Percentiles rank a stretch among this genome's conserved stretches.
Evolutionary conservation across 2,888 invertebrate species (phyloP).

Genomic region (Dicycla oo): DNA sequence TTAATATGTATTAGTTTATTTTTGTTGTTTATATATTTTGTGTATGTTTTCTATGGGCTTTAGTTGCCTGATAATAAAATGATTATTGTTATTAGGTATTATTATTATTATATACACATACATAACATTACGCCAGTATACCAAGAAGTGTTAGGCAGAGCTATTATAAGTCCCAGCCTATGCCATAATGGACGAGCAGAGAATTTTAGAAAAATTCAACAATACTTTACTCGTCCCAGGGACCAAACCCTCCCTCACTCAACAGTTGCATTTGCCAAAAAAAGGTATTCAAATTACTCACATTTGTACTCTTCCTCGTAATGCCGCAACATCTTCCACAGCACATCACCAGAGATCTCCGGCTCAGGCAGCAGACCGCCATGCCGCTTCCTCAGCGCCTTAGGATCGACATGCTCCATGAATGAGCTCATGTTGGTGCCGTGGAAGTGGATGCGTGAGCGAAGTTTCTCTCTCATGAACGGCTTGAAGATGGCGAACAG

Average conservation of each 20-base stretch:
- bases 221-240: too few relatives aligned
- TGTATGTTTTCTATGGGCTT: too few relatives aligned
- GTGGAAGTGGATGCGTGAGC: slow-evolving; percentile 94
- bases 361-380: slow-evolving; percentile 93
- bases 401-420: slow-evolving; percentile 90
- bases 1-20: too few relatives aligned
- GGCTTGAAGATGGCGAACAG: slow-evolving; percentile 96
- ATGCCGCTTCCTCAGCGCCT: slow-evolving; percentile 91
- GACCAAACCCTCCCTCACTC: neutral
- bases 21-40: too few relatives aligned
- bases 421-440: slow-evolving; percentile 92
- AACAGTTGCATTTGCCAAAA: neutral
- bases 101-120: too few relatives aligned
- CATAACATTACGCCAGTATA: too few relatives aligned
- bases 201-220: too few relatives aligned
- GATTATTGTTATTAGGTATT: too few relatives aligned
- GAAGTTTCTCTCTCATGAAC: slow-evolving; percentile 95
- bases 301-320: slow-evolving; percentile 93
- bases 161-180: fast-evolving
- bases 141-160: too few relatives aligned
- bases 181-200: too few relatives aligned
- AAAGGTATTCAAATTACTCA: slow-evolving; percentile 80
- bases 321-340: slow-evolving; percentile 92
- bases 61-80: too few relatives aligned
- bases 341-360: slow-evolving; percentile 91